phyloP scores from a whole-genome alignment of 2,797 vertebrate genomes.

The Hozukius guyotensis region DNA sequence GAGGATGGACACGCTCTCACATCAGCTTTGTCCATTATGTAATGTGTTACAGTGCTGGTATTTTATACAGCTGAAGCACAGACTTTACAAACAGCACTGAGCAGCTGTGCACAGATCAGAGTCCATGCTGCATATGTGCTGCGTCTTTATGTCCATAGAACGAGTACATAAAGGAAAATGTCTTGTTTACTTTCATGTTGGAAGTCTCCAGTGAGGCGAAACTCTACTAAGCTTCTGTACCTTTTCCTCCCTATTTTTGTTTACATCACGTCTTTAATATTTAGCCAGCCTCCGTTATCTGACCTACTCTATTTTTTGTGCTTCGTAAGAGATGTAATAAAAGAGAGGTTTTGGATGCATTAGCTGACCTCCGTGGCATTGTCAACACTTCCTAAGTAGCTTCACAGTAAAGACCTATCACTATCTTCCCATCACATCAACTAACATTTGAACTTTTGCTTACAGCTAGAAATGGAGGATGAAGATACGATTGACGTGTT shows the following conservation, averaged over 20 bases:
- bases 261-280: not conserved
- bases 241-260: not conserved
- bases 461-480: slow-evolving; percentile 96
- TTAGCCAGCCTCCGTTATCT: not conserved
- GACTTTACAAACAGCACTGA: not conserved
- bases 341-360: not conserved
- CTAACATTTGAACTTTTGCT: slow-evolving; percentile 11
- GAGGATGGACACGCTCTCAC: not conserved
- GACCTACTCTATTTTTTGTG: not conserved
- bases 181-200: not conserved
- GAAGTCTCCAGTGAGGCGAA: rapidly evolving
- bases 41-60: not conserved
- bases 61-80: not conserved
- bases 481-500: slow-evolving; percentile 94
- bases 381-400: not conserved
- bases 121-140: not conserved
- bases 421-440: not conserved
- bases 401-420: not conserved
- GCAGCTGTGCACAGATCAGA: not conserved
- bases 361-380: not conserved
- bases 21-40: not conserved
- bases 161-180: not conserved
- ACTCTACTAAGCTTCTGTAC: not conserved
- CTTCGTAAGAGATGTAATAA: not conserved
- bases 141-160: not conserved